Evolutionary conservation across 2,888 invertebrate genomes (phyloP), one percentile per base, ranked within the genome.

Genomic region (Platycheirus rosarum): DNA sequence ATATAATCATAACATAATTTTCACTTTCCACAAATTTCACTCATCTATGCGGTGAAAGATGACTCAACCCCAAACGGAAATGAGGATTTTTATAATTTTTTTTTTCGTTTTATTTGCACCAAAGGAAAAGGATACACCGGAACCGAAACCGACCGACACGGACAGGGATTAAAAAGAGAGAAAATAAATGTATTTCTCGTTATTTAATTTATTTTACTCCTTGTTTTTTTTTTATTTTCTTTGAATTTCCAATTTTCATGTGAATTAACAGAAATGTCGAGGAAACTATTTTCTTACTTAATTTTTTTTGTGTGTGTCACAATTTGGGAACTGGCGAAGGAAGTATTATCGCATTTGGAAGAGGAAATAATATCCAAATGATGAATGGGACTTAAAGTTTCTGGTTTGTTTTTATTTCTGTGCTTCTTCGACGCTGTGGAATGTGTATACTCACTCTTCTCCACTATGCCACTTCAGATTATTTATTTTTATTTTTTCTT

Each of bases 1-100:
- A 44, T 60, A 66, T 70, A 71, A 80, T 80, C 65, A 76, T 65
- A 80, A 62, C 66, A 44, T 42, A 70, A 76, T 75, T 80, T 80
- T 65, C 65, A 75, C 75, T 65, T 69, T 79, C 35, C 68, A 74
- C 55, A 44, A 40, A 26, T 66, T 77, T 70, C 68, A 76, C 76
- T 76, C 74, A 60, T 65, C 53, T 29, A 13, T 29, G 40, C 26
- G 42, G 20, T 29, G 5, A 18, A 11, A 18, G 48, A 73, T 32
- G 46, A 63, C 42, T 60, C 20, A 37, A 63, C 35, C 46, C 5
- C 26, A 57, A 40, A 40, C 29, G 9, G 29, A 29, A 29, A 29
- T 11, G 18, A 29, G 55, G 55, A 57, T 4, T 20, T 7, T n/a
- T n/a, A n/a, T n/a, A n/a, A n/a, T n/a, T n/a, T n/a, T n/a, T 23